A percentile compares a stretch with the other conserved stretches of the same genome.
Evolutionary conservation across 2,113 vertebrate species (phyloP).

Genomic region (Piprites chloris): DNA sequence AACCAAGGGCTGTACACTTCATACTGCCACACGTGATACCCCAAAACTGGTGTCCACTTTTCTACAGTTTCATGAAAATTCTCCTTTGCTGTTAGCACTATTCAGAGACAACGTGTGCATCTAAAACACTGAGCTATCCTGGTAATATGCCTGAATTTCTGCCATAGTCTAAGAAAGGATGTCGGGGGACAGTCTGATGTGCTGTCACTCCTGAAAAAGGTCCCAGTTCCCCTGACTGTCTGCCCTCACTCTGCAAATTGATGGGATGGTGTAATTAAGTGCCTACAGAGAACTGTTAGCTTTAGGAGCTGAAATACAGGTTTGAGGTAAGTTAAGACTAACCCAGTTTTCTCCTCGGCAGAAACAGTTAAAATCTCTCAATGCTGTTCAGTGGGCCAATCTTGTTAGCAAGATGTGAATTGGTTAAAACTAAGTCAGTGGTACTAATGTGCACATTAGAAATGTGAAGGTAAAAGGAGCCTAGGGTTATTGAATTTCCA

Average conservation of each 20-base stretch:
- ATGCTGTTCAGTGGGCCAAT: not conserved
- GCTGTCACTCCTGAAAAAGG: accelerated
- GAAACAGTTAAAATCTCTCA: not conserved
- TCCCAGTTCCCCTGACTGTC: not conserved
- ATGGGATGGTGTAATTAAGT: not conserved
- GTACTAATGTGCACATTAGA: not conserved
- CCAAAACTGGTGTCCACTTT: not conserved
- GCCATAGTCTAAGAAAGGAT: not conserved
- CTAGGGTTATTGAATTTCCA: not conserved
- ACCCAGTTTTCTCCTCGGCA: not conserved
- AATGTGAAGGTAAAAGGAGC: not conserved
- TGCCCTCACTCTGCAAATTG: not conserved
- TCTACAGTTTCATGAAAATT: not conserved
- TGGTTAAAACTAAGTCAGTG: not conserved
- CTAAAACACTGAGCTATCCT: not conserved
- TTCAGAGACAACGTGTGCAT: not conserved
- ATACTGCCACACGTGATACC: not conserved
- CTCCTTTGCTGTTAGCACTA: not conserved
- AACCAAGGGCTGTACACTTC: not conserved
- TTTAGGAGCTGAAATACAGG: not conserved
- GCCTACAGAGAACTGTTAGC: not conserved
- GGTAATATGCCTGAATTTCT: not conserved
- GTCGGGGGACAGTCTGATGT: not conserved
- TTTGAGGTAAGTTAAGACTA: not conserved
- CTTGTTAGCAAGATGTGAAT: not conserved